Percentiles rank a stretch among this genome's conserved stretches.
These are phyloP conservation scores for Oreohelix idahoensis DNA, from an alignment of 1,140 invertebrate species.

Conservation along the genomic window DNA sequence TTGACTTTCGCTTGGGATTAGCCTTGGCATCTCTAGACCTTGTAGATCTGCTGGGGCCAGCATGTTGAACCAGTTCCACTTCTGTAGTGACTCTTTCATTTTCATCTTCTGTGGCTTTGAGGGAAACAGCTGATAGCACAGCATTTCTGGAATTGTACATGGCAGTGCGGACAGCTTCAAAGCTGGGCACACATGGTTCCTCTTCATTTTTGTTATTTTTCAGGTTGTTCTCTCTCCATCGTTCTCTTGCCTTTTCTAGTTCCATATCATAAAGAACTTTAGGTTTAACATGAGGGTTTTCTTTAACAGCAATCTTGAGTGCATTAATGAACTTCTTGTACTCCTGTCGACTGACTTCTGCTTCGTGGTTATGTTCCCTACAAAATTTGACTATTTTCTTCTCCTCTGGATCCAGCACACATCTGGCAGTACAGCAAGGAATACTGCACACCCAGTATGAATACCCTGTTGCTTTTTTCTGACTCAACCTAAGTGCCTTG, in stretches of 20 bases:
- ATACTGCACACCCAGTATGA: constrained; percentile 40
- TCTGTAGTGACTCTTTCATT: not conserved
- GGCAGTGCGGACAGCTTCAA: constrained; percentile 28
- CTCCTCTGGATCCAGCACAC: constrained; percentile 36
- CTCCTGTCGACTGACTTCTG: constrained; percentile 29
- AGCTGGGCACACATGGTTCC: constrained; percentile 23
- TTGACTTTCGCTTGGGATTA: constrained; percentile 22
- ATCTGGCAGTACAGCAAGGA: constrained; percentile 35
- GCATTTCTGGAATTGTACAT: constrained; percentile 41
- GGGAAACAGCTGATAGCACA: constrained; percentile 28
- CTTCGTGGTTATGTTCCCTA: constrained; percentile 31
- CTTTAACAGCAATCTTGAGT: constrained; percentile 24
- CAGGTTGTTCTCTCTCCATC: not conserved
- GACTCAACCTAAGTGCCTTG: constrained; percentile 20
- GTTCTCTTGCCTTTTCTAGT: constrained; percentile 26
- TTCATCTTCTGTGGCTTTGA: constrained; percentile 30
- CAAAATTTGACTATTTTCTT: constrained; percentile 23
- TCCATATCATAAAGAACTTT: constrained; percentile 33
- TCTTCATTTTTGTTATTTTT: constrained; percentile 22
- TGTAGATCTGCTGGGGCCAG: constrained; percentile 32
- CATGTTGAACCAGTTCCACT: not conserved
- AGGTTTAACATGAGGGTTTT: constrained; percentile 41
- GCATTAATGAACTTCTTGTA: constrained; percentile 37
- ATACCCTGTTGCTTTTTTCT: constrained; percentile 27
- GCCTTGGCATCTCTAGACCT: constrained; percentile 21